phyloP scores from a whole-genome alignment of 2,797 vertebrate genomes.

The Paratrypauchen microcephalus region DNA sequence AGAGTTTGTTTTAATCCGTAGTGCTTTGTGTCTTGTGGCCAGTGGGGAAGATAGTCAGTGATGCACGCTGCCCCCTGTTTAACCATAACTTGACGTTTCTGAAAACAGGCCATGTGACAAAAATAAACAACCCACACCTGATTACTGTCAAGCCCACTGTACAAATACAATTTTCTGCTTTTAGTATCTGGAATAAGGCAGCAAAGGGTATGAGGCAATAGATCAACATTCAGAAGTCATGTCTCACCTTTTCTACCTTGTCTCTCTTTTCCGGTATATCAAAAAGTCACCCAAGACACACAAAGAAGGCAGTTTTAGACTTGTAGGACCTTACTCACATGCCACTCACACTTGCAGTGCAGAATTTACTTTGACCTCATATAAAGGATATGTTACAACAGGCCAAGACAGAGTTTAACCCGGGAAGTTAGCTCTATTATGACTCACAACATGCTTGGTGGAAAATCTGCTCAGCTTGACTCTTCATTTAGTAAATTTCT shows the following conservation, averaged over 20 bases:
- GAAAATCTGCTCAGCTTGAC: background rate
- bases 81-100: constrained; percentile 28
- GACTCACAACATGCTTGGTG: constrained; percentile 7
- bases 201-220: constrained; percentile 2
- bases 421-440: background rate
- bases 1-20: constrained; percentile 56
- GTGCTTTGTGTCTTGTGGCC: constrained; percentile 48
- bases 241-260: constrained; percentile 52
- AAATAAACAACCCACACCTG: constrained; percentile 11
- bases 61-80: constrained; percentile 36
- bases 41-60: constrained; percentile 49
- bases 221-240: constrained; percentile 31
- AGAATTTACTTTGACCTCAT: constrained; percentile 14
- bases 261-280: constrained; percentile 51
- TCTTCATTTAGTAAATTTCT: background rate
- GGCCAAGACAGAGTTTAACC: constrained; percentile 9
- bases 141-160: constrained; percentile 10
- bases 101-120: background rate
- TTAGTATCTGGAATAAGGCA: constrained; percentile 23
- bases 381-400: constrained; percentile 17
- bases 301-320: constrained; percentile 35
- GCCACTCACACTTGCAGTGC: constrained; percentile 25
- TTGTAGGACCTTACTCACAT: constrained; percentile 32
- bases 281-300: constrained; percentile 59
- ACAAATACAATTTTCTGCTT: constrained; percentile 16